Evolutionary conservation across 2,113 vertebrate species (phyloP), one percentile per base, ranked within the genome.

Genomic region (Indri indri): DNA sequence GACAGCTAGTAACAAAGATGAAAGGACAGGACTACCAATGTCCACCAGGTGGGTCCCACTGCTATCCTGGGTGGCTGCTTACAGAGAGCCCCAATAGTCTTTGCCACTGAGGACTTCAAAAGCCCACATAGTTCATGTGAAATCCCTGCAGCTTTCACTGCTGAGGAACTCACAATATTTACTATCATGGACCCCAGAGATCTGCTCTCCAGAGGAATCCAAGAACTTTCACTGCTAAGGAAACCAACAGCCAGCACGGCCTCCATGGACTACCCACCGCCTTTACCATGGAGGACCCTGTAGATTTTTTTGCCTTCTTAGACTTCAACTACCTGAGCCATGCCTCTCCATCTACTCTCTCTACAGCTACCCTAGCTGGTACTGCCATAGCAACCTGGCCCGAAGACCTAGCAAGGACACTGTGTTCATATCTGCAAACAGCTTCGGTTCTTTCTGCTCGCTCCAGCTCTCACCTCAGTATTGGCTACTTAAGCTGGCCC

Each of bases 11-110:
- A 50, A 37, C 5, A 76, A 37, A 92, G 47, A 45, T 22, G 27
- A 42, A 23, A 27, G 37, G 27, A 2, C 2, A 18, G 2, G 45
- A 14, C 3, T 32, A 45, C 42, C 16, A 25, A 13, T 23, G 10
- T 25, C n/a, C 76, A 6, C 2, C 10, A 23, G 1, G 11, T 7
- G n/a, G 2, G 17, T 50, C 7, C 10, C 27, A 18, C 2, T 16
- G 14, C 45, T 20, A 77, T 77, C 45, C 30, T 7, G 7, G 27
- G 42, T 45, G 70, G 12, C 70, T 73, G 40, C 40, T 45, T 45
- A 30, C 25, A 27, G 71, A 45, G 25, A 45, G 45, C 13, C 42
- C 30, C 17, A 34, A 34, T 17, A 34, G 47, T 45, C 27, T 11
- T 50, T 34, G 32, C 32, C 47, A 50, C 17, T 52, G 30, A n/a